These are phyloP conservation scores for Teleopsis dalmanni DNA, from an alignment of 1,140 invertebrate species.

Conservation along the genomic window DNA sequence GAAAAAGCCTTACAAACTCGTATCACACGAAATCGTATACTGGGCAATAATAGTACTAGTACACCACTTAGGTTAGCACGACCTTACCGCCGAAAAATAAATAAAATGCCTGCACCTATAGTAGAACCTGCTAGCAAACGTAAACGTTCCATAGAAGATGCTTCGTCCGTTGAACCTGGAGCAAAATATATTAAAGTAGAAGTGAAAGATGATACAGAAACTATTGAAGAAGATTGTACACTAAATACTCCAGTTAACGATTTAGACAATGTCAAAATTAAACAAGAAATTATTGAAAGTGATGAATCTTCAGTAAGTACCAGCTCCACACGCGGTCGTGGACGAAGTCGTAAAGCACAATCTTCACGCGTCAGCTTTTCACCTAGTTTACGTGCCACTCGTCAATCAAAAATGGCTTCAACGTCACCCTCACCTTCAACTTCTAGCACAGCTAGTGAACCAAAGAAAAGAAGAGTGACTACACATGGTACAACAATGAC, in stretches of 20 bases:
- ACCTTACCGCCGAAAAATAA: constrained; percentile 14
- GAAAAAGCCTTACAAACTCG: constrained; percentile 26
- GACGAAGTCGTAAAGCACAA: constrained; percentile 15
- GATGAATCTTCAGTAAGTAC: constrained; percentile 16
- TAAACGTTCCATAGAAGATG: constrained; percentile 29
- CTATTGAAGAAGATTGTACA: constrained; percentile 13
- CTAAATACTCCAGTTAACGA: constrained; percentile 7
- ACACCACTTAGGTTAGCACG: constrained; percentile 11
- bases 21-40: constrained; percentile 33
- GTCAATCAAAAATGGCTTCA: constrained; percentile 30
- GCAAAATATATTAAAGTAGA: constrained; percentile 30
- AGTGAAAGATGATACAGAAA: constrained; percentile 13
- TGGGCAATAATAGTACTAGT: constrained; percentile 18
- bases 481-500: constrained; percentile 17
- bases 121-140: constrained; percentile 22
- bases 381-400: constrained; percentile 27
- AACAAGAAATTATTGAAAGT: constrained; percentile 25
- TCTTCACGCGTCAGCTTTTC: neutral
- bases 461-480: constrained; percentile 24
- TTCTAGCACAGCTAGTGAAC: constrained; percentile 9
- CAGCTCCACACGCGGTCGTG: constrained; percentile 21
- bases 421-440: constrained; percentile 16
- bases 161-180: constrained; percentile 2
- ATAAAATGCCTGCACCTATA: constrained; percentile 5
- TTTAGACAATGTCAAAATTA: constrained; percentile 20